Conservation (phyloP, 2,888 invertebrate genomes). For the Rosalia funebris region DNA sequence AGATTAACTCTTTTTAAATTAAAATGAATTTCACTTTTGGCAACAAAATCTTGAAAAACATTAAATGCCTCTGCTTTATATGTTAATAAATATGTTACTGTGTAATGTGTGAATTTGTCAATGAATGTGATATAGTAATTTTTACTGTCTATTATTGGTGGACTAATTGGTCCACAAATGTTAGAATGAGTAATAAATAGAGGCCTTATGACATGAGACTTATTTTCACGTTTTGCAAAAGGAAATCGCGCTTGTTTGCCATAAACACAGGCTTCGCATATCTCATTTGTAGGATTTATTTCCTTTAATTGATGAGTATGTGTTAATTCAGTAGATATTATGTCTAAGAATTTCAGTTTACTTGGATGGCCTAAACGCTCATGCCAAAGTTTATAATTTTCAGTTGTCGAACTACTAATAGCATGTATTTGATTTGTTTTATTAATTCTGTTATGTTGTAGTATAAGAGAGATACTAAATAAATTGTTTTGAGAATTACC, state of each 20-base stretch:
- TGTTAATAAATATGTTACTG: conserved; percentile 49
- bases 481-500: conserved; percentile 23
- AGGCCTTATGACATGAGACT: conserved; percentile 27
- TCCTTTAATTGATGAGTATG: conserved; percentile 20
- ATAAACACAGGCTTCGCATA: conserved; percentile 36
- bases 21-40: conserved; percentile 24
- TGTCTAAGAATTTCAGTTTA: conserved; percentile 24
- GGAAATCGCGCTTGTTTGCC: conserved; percentile 35
- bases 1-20: conserved; percentile 40
- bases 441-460: background rate
- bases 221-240: conserved; percentile 33
- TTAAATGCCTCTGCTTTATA: conserved; percentile 35
- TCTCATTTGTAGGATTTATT: conserved; percentile 25
- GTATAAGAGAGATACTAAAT: conserved; percentile 3
- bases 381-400: conserved; percentile 31
- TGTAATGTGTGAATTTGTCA: conserved; percentile 56
- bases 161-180: conserved; percentile 33
- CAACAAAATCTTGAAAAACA: conserved; percentile 32
- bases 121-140: conserved; percentile 56
- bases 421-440: background rate
- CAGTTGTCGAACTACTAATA: conserved; percentile 3
- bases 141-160: conserved; percentile 47
- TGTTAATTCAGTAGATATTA: conserved; percentile 20
- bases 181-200: conserved; percentile 34
- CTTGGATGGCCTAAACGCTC: conserved; percentile 27